phyloP scores from a whole-genome alignment of 2,113 vertebrate species.

The Paradisaea rubra region DNA sequence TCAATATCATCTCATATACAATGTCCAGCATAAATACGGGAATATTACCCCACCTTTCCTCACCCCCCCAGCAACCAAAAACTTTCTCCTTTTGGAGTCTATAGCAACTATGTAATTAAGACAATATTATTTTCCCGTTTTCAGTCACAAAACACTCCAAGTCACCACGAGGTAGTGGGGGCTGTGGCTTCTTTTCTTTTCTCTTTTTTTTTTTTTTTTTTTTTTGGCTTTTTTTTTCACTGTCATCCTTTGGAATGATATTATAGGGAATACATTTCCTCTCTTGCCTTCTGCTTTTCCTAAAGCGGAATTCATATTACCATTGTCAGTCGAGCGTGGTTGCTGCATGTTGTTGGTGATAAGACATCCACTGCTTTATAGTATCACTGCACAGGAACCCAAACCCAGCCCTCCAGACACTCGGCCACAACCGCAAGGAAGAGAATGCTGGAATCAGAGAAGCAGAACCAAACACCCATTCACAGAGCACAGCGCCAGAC shows the following conservation, averaged over 20 bases:
- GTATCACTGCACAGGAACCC: not conserved
- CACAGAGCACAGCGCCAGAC: not conserved
- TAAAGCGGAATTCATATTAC: not conserved
- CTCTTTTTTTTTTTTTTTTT: not conserved
- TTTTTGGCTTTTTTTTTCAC: not conserved
- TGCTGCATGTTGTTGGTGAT: not conserved
- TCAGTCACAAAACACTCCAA: not conserved
- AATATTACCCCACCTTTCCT: not conserved
- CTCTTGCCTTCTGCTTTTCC: not conserved
- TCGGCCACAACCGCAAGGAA: not conserved
- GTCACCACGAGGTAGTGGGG: not conserved
- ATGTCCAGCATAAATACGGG: not conserved
- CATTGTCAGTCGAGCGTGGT: accelerated
- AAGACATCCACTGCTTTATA: not conserved
- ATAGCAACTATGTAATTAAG: not conserved
- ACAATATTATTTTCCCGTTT: not conserved
- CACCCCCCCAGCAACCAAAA: not conserved
- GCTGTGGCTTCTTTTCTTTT: not conserved
- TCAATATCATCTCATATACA: not conserved
- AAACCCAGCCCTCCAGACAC: not conserved
- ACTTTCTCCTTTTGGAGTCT: not conserved
- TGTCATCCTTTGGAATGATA: not conserved
- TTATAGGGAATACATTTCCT: not conserved
- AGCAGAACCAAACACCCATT: not conserved
- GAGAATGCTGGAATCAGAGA: not conserved